Evolutionary conservation across 2,888 invertebrate species (phyloP), one percentile per base, ranked within the genome.

Genomic region (Ochropleura plecta): DNA sequence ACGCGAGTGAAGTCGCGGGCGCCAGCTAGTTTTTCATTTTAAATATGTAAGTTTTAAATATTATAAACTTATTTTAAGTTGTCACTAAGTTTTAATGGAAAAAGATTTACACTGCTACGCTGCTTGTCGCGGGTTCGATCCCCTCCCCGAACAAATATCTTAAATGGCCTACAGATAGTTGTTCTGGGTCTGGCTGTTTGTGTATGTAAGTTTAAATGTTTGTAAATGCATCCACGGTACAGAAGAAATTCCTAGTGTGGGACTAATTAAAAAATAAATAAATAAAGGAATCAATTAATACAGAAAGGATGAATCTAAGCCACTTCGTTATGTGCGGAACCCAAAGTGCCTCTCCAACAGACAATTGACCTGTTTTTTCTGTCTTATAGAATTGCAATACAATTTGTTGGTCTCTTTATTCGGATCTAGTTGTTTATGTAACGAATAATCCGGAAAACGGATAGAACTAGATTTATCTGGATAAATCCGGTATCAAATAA

Each of bases 381-480:
- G 59, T 67, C 60, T 53, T 63, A 82, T 72, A 60, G 69, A 71
- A 75, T 71, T 60, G 65, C 73, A 75, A 72, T 72, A 51, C 70
- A 64, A 75, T 82, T 79, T 75, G 53, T 67, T 44, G 40, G 42
- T 72, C 49, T 67, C 48, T 75, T 79, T 66, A 59, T 72, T 49
- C 60, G 66, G 57, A 70, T 72, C 66, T 63, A 62, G 49, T 75
- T 75, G 65, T 71, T 75, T 75, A 71, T 75, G 66, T 79, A 67
- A 55, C 46, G 49, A 44, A 78, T 78, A 59, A 75, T 67, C 57
- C 53, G 48, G 44, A 69, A 57, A 71, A 20, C 44, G 59, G 48
- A 67, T 63, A 59, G 59, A 62, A 76, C 65, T 72, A 66, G 74
- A 74, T 73, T 70, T 65, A 66, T 72, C 49, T 30, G 63, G 71